A percentile compares a stretch with the other conserved stretches of the same genome.
phyloP scores from a whole-genome alignment of 2,113 vertebrate genomes.

The Indicator maculatus region DNA sequence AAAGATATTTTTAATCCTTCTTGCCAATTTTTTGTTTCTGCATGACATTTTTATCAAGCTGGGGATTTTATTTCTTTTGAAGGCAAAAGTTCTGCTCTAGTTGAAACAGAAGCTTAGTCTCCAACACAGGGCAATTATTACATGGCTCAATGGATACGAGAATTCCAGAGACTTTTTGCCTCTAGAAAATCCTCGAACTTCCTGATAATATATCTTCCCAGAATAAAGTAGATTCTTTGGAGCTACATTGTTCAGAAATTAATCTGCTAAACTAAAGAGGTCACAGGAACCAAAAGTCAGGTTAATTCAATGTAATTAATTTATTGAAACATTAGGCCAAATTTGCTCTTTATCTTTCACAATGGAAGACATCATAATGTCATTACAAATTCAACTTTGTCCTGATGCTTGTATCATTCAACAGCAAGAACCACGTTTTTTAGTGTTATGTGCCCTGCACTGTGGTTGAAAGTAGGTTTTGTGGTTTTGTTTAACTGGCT shows the following conservation, averaged over 20 bases:
- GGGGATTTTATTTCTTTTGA: not conserved
- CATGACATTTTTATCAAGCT: not conserved
- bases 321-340: not conserved
- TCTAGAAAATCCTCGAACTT: not conserved
- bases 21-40: not conserved
- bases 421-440: not conserved
- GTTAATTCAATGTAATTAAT: slow-evolving; percentile 9
- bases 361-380: not conserved
- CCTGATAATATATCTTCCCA: not conserved
- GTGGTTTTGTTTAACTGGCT: not conserved
- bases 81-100: not conserved
- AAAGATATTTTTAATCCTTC: not conserved
- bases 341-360: not conserved
- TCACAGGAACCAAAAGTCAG: not conserved
- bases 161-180: not conserved
- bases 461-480: not conserved
- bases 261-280: not conserved
- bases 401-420: not conserved
- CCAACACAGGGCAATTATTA: not conserved
- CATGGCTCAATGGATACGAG: not conserved
- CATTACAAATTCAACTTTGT: not conserved
- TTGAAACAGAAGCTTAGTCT: not conserved
- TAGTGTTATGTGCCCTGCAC: not conserved
- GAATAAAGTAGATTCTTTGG: not conserved
- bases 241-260: not conserved